Percentiles rank a stretch among this genome's conserved stretches.
Conservation (phyloP, 2,113 vertebrate species). For the Hippoglossus stenolepis region DNA sequence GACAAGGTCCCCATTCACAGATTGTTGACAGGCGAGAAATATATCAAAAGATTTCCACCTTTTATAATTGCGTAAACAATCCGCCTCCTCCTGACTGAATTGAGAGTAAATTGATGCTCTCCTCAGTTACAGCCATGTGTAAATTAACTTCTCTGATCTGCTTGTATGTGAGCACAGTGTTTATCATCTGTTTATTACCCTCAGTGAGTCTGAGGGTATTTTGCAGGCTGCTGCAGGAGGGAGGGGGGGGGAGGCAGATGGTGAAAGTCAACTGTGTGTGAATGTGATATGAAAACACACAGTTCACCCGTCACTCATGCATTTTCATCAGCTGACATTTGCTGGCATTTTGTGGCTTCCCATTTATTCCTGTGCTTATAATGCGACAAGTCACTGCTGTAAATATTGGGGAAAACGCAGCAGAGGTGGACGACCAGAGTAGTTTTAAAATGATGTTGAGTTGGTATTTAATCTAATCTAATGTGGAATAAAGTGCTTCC, state of each 20-base stretch:
- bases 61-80: no score
- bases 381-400: slow-evolving; percentile 46
- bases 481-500: no score
- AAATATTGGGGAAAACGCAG: slow-evolving; percentile 26
- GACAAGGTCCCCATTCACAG: slow-evolving; percentile 25
- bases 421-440: no score
- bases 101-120: slow-evolving; percentile 40
- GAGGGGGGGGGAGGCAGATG: slow-evolving; percentile 1
- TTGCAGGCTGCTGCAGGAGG: slow-evolving; percentile 13
- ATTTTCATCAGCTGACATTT: slow-evolving; percentile 75
- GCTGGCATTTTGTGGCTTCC: no score
- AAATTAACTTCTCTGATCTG: slow-evolving; percentile 44
- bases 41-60: no score
- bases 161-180: slow-evolving; percentile 38
- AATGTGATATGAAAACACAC: slow-evolving; percentile 35
- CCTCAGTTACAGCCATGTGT: slow-evolving; percentile 19
- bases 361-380: slow-evolving; percentile 18
- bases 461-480: no score
- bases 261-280: slow-evolving; percentile 6
- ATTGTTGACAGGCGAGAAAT: slow-evolving; percentile 4
- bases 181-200: slow-evolving; percentile 58
- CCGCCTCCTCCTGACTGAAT: slow-evolving; percentile 42
- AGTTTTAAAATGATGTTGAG: no score
- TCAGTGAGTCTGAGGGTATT: slow-evolving; percentile 42
- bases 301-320: slow-evolving; percentile 60